Evolutionary conservation across 92 coral and sea anemone genomes (phyloP).

Genomic region (Chrysogorgia sp.): DNA sequence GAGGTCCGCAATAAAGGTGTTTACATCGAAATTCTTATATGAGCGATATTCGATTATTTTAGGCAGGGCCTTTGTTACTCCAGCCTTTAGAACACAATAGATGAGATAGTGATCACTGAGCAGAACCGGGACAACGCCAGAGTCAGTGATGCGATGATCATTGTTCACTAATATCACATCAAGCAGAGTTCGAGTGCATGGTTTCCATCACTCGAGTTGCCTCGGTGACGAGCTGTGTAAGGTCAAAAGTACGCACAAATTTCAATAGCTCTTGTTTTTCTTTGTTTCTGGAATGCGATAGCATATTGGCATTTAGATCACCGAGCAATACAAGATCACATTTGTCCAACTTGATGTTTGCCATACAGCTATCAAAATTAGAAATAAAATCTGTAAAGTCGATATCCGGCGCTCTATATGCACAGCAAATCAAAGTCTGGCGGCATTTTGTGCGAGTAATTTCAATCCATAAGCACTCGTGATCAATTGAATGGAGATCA

Average conservation of each 20-base stretch:
- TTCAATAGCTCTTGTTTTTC: conserved; percentile 7
- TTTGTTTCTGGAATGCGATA: conserved; percentile 4
- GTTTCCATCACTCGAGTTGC: conserved; percentile 54
- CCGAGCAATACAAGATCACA: conserved; percentile 36
- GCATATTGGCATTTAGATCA: conserved; percentile 40
- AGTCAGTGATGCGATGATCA: conserved; percentile 58
- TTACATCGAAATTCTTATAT: conserved; percentile 30
- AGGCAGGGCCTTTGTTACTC: conserved; percentile 65
- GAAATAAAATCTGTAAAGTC: conserved; percentile 47
- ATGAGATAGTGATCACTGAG: conserved; percentile 65
- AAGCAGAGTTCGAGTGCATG: conserved; percentile 39
- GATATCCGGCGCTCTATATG: conserved; percentile 24
- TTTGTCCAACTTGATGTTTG: conserved; percentile 36
- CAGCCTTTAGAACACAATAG: conserved; percentile 63
- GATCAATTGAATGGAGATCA: conserved; percentile 49
- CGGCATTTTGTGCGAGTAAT: conserved; percentile 28
- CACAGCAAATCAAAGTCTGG: conserved; percentile 3
- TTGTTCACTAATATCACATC: conserved; percentile 61
- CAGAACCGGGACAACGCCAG: conserved; percentile 61
- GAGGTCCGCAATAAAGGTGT: conserved; percentile 45
- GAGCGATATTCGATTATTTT: conserved; percentile 55
- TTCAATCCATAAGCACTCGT: conserved; percentile 52
- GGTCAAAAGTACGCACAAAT: conserved; percentile 2
- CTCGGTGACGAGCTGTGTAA: conserved; percentile 30
- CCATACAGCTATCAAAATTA: conserved; percentile 33